Base-by-base conservation (phyloP, 2,113 vertebrate species). In the Coptodon rendalli region DNA sequence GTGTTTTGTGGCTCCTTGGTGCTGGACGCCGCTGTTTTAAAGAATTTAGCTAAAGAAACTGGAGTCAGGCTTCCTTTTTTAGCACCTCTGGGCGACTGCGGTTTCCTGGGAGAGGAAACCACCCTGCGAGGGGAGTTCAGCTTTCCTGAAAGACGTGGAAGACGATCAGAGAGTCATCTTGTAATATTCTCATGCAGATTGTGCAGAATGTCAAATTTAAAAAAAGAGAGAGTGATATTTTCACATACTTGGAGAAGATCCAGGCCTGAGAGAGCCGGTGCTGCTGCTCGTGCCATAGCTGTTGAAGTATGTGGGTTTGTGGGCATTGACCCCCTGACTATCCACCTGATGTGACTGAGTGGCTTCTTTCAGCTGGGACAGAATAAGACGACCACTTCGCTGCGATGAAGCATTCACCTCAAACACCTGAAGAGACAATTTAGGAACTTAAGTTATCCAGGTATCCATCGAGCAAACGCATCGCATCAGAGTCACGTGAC, bases 271-370 rank as follows among this genome's bases (percentile, higher is more conserved):
- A 1, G 82, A 13, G 34, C 91, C 86, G 3, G 83, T 22, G 2
- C 89, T 88, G 90, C 85, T 91, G 90, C 87, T 93, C 6, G 54
- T 71, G 81, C 88, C 82, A 80, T 95, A 97, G 34, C 91, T 98
- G 95, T 95, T 98, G 89, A 99, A 99, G 94, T 98, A 99, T 86
- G 96, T 95, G 79, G 98, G 98, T 52, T 98, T 99, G 80, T 97
- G 96, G 82, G 97, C 92, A 68, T 96, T 97, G 63, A 97, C 91
- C 11, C 98, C 97, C 93, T 99, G 97, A 87, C 98, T 98, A 93
- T 99, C 98, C 88, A 99, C 99, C 95, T 99, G 99, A 94, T 99
- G 99, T 52, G 99, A 99, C 94, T 99, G 99, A 54, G 99, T 99
- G 83, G 99, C 99, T 95, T 99, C 99, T 85, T 97, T 99, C 36